Evolutionary conservation across 2,888 invertebrate species (phyloP).

Genomic region (Biston stratarius): DNA sequence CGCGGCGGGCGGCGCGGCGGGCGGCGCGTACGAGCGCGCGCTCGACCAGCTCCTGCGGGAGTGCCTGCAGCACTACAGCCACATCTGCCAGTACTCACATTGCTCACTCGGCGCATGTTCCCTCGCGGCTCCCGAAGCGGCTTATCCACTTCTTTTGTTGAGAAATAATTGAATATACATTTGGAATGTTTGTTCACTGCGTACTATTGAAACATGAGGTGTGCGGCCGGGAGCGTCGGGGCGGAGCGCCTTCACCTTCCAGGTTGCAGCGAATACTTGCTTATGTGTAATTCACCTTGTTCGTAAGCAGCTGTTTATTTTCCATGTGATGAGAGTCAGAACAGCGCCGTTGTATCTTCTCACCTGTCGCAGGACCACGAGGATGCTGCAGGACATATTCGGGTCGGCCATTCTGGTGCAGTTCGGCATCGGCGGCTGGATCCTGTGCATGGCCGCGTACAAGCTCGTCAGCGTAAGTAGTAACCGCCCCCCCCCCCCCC

Average conservation of each 20-base stretch:
- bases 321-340: not conserved
- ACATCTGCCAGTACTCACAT: slow-evolving; percentile 60
- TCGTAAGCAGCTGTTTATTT: not conserved
- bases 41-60: slow-evolving; percentile 57
- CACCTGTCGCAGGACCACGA: slow-evolving; percentile 53
- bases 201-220: too few relatives aligned
- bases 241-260: too few relatives aligned
- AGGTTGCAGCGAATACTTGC: too few relatives aligned
- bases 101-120: not conserved
- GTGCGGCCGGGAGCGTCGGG: too few relatives aligned
- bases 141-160: too few relatives aligned
- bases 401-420: slow-evolving; percentile 72
- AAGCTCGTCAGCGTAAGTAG: slow-evolving; percentile 72
- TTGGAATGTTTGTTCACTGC: too few relatives aligned
- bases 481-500: too few relatives aligned
- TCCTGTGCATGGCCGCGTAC: slow-evolving; percentile 80
- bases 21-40: slow-evolving; percentile 46
- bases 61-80: slow-evolving; percentile 64
- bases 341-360: not conserved
- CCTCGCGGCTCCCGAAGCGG: too few relatives aligned
- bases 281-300: too few relatives aligned
- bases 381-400: slow-evolving; percentile 68
- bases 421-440: slow-evolving; percentile 78
- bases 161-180: too few relatives aligned
- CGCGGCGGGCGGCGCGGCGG: slow-evolving; percentile 34